Base-by-base conservation (phyloP, 92 coral and sea anemone species). In the Palythoa caribaeorum region DNA sequence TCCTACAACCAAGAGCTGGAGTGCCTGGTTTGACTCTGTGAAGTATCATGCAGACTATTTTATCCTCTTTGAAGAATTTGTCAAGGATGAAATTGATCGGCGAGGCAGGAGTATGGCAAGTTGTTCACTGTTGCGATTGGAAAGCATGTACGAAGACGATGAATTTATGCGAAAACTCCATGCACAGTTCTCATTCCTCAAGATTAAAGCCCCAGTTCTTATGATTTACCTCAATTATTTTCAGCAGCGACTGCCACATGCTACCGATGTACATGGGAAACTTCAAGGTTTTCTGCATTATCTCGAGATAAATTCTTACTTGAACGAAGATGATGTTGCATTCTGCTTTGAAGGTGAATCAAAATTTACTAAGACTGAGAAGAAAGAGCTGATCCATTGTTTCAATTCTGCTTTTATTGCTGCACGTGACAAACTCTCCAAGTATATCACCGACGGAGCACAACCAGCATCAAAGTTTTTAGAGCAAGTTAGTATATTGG, bases 1-100 rank as follows among this genome's bases (percentile, higher is more conserved):
- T 55, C 92, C 93, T n/a, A 93, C 89, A 17, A 90, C 89, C 17
- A 92, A 92, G 63, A 90, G 91, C 60, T 88, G 94, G 94, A 79
- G 80, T 11, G 92, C 92, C 1, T 89, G 92, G 89, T 89, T 92
- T 76, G 94, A 92, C 78, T 89, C 92, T 1, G 93, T 69, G 47
- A 2, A 65, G 3, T 88, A 85, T 68, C 92, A 90, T 73, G 90
- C 92, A 8, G 88, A 89, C 12, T 37, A n/a, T 21, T 84, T 57
- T 71, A 35, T 54, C 2, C 88, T 89, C 1, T 91, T 35, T 60
- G 66, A 28, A 28, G 28, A 28, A 28, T 28, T 28, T 28, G 28
- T 28, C 28, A 28, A 28, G 28, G 28, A 28, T 28, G 28, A 28
- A 28, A 28, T 28, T 28, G 28, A 28, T 28, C 28, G 28, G 28